Evolutionary conservation across 2,797 vertebrate genomes (phyloP), one percentile per base, ranked within the genome.

Genomic region (Tenualosa thibaudeaui): DNA sequence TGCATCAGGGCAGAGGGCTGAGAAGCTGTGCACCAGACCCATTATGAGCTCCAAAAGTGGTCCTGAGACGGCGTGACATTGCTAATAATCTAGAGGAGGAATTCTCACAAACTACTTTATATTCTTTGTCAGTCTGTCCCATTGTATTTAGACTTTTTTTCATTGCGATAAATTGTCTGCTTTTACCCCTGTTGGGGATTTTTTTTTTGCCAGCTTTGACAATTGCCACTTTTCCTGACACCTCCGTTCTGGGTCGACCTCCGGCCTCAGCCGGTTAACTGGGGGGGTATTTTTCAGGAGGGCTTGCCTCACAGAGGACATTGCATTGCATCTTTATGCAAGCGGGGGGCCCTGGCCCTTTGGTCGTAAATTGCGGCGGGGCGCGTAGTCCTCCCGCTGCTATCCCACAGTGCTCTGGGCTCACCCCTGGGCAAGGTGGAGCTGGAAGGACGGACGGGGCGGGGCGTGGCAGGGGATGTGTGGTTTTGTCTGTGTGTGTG

Each of bases 291-390:
- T 83, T 84, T 83, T 75, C 40, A 86, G 81, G 83, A 82, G 83
- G 68, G 60, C 31, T 84, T 78, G 50, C 85, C 46, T 85, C 65
- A 51, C 40, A 82, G 50, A 88, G 51, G 83, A 84, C 81, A 84
- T 87, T 82, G 86, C 85, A 87, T 87, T 84, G 82, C 54, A 83
- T 85, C 81, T 88, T 84, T 84, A 87, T 81, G 60, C 83, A 82
- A 19, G 68, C 81, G 26, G 60, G 40, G 56, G 43, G 43, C 81
- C 60, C 46, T 19, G 26, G 83, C 53, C 83, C 85, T 71, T 49
- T 31, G 60, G 87, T 83, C 13, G 81, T 89, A 93, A 91, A 91
- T 92, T 46, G 87, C 82, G 90, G 81, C 56, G 17, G 75, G 84
- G 31, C 17, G 68, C 43, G 58, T 51, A 13, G 10, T 82, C 65